Conservation (phyloP, 2,888 invertebrate genomes). For the Aspidapion aeneum region DNA sequence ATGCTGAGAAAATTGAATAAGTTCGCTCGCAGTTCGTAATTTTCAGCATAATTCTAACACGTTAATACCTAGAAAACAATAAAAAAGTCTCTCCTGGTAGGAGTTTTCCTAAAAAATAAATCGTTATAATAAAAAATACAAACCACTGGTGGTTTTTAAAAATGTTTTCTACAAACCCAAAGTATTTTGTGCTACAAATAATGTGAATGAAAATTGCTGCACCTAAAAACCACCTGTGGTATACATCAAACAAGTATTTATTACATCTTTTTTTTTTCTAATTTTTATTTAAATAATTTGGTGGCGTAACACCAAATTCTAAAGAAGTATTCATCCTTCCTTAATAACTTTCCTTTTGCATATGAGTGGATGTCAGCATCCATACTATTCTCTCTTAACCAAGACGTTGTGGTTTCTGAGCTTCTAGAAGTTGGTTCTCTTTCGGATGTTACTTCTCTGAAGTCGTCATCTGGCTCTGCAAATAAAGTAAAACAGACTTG, state of each 20-base stretch:
- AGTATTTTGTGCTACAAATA: not conserved
- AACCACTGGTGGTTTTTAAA: too few relatives aligned
- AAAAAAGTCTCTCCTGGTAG: not conserved
- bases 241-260: slow-evolving; percentile 7
- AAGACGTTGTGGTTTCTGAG: slow-evolving; percentile 90
- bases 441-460: slow-evolving; percentile 60
- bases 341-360: slow-evolving; percentile 78
- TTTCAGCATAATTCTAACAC: slow-evolving; percentile 21
- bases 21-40: slow-evolving; percentile 32
- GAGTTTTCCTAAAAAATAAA: not conserved
- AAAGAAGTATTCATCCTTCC: slow-evolving; percentile 94
- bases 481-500: slow-evolving; percentile 13
- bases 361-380: slow-evolving; percentile 90
- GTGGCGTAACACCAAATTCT: slow-evolving; percentile 87
- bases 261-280: slow-evolving; percentile 12
- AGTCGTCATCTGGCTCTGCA: slow-evolving; percentile 54
- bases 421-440: slow-evolving; percentile 80
- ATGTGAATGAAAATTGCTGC: not conserved
- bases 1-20: slow-evolving; percentile 18
- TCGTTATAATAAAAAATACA: not conserved
- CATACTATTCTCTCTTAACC: slow-evolving; percentile 91
- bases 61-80: slow-evolving; percentile 9
- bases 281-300: slow-evolving; percentile 69
- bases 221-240: not conserved
- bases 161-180: not conserved